Percentiles rank a stretch among this genome's conserved stretches.
Conservation (phyloP, 1,140 invertebrate genomes). For the Pinna nobilis region DNA sequence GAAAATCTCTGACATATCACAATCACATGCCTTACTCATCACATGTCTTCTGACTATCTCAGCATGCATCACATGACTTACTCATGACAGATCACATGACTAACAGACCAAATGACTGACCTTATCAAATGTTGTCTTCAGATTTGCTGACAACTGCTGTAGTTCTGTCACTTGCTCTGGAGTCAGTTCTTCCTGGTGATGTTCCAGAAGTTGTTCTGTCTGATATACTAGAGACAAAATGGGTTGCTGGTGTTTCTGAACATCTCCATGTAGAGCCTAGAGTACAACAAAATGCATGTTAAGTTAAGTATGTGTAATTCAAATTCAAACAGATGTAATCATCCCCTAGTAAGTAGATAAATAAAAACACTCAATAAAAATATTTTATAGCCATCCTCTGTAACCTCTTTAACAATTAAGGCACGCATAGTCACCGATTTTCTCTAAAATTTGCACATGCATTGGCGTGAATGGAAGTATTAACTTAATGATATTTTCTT, state of each 20-base stretch:
- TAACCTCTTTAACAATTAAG: too few relatives aligned
- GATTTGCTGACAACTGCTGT: constrained; percentile 87
- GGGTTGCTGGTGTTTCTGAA: constrained; percentile 89
- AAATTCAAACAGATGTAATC: too few relatives aligned
- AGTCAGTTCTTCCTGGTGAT: constrained; percentile 91
- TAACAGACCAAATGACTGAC: constrained; percentile 73
- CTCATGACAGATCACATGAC: neutral
- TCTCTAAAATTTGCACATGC: too few relatives aligned
- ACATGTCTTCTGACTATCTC: neutral
- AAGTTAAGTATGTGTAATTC: too few relatives aligned
- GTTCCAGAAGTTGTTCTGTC: constrained; percentile 91
- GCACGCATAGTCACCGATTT: too few relatives aligned
- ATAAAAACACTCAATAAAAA: too few relatives aligned
- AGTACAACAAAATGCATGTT: constrained; percentile 12
- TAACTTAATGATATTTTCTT: too few relatives aligned
- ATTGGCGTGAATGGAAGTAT: too few relatives aligned
- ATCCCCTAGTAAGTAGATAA: too few relatives aligned
- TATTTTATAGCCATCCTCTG: too few relatives aligned
- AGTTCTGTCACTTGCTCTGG: constrained; percentile 91
- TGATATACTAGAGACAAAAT: constrained; percentile 92
- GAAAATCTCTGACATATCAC: too few relatives aligned
- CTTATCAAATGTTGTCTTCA: constrained; percentile 90
- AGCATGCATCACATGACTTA: neutral
- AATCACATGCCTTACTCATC: too few relatives aligned
- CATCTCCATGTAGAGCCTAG: constrained; percentile 92